Evolutionary conservation across 2,113 vertebrate genomes (phyloP).

Genomic region (Prochilodus magdalenae): DNA sequence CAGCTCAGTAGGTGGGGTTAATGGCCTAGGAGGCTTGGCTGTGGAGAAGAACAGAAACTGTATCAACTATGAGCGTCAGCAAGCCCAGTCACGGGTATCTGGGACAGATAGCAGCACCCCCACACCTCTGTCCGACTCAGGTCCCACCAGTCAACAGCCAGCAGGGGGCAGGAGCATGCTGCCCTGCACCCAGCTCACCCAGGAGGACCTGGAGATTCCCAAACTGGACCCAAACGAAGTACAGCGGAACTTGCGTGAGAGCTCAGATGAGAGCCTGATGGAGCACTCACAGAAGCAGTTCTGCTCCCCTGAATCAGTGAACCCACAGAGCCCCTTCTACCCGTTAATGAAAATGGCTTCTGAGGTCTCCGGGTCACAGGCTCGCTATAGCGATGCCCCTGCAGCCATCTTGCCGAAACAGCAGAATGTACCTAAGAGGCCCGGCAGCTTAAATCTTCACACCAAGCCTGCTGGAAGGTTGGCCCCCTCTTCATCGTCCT

Average conservation of each 20-base stretch:
- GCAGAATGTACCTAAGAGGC: slow-evolving; percentile 93
- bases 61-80: slow-evolving; percentile 92
- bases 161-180: slow-evolving; percentile 73
- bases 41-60: slow-evolving; percentile 90
- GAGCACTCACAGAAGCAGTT: slow-evolving; percentile 91
- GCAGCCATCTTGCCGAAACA: slow-evolving; percentile 86
- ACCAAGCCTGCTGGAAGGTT: slow-evolving; percentile 84
- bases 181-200: slow-evolving; percentile 86
- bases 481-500: slow-evolving; percentile 53
- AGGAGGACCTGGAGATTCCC: slow-evolving; percentile 91
- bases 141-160: slow-evolving; percentile 56
- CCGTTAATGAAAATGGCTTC: slow-evolving; percentile 83
- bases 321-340: slow-evolving; percentile 83
- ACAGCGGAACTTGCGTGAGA: slow-evolving; percentile 90
- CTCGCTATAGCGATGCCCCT: not conserved
- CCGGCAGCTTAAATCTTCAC: slow-evolving; percentile 89
- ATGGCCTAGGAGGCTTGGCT: slow-evolving; percentile 35
- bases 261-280: slow-evolving; percentile 93
- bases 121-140: slow-evolving; percentile 78
- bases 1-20: slow-evolving; percentile 66
- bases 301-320: slow-evolving; percentile 82
- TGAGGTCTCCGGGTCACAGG: slow-evolving; percentile 67
- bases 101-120: slow-evolving; percentile 83
- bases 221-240: slow-evolving; percentile 94
- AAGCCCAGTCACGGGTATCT: slow-evolving; percentile 79